phyloP scores from a whole-genome alignment of 2,888 invertebrate species.

The Lomographa bimaculata region DNA sequence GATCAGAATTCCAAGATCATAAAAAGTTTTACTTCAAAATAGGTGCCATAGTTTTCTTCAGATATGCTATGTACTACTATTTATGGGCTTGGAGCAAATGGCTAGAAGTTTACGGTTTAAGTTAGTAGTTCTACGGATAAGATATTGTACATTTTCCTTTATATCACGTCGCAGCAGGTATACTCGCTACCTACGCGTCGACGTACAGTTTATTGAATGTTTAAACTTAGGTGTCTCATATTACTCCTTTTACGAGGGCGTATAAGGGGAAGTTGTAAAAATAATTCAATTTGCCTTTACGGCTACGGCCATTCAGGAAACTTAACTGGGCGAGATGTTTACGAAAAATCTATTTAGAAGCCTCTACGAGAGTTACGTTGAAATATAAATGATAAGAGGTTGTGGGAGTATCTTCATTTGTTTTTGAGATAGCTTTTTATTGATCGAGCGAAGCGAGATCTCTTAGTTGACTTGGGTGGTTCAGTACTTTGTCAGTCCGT shows the following conservation, averaged over 20 bases:
- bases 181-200: constrained; percentile 7
- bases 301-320: constrained; percentile 15
- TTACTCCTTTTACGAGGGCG: constrained; percentile 23
- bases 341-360: constrained; percentile 11
- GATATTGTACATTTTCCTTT: constrained; percentile 14
- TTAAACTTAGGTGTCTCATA: constrained; percentile 24
- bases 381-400: constrained; percentile 12
- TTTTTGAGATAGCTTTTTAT: too few species aligned
- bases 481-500: too few species aligned
- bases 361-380: constrained; percentile 5
- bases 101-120: constrained; percentile 5
- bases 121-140: constrained; percentile 4
- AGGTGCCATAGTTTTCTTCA: too few species aligned
- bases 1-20: too few species aligned
- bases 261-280: constrained; percentile 19
- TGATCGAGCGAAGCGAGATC: too few species aligned
- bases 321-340: constrained; percentile 16
- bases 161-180: constrained; percentile 4
- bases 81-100: too few species aligned
- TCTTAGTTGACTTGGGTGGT: too few species aligned
- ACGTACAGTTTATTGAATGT: constrained; percentile 23
- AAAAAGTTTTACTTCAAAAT: too few species aligned
- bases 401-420: too few species aligned
- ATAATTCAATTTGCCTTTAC: constrained; percentile 25
- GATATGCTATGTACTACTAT: too few species aligned